Base-by-base conservation (phyloP, 2,888 invertebrate species). In the Iphiclides podalirius region DNA sequence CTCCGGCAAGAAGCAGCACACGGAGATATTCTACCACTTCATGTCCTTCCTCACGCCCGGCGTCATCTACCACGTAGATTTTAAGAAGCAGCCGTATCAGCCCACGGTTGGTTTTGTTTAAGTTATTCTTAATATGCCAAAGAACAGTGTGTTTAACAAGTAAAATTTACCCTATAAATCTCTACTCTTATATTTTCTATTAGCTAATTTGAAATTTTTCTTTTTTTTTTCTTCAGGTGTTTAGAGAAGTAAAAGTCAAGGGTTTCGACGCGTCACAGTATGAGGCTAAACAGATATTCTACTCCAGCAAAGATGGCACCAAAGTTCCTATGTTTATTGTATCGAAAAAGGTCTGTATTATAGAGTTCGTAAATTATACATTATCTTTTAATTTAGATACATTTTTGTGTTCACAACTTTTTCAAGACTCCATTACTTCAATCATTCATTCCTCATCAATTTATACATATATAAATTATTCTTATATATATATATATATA, bases 291-390 rank as follows among this genome's bases (percentile, higher is more conserved):
- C 99, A 99, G 85, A 91, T 97, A 49, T 99, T 98, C 86, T 99
- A 96, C 75, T 76, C 91, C 1, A 97, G 97, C 81, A 97, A 96
- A 80, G 98, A 99, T 80, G 96, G 95, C 63, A 97, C 96, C 12
- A 93, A 94, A 86, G 92, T 99, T 62, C 98, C 98, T 13, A 98
- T 99, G 98, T 99, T 98, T 79, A 94, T 99, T 56, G 93, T 96
- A 48, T 91, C 93, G 55, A 95, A 93, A 78, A 94, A 94, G 89
- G 94, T 93, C 81, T 66, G 42, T 46, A 13, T 20, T 6, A 40
- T 33, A 20, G n/a, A n/a, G n/a, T n/a, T n/a, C n/a, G n/a, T n/a
- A n/a, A n/a, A n/a, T n/a, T n/a, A n/a, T n/a, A n/a, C n/a, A n/a
- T n/a, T n/a, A n/a, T n/a, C n/a, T n/a, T n/a, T n/a, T n/a, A n/a